Percentiles rank a stretch among this genome's conserved stretches.
phyloP scores from a whole-genome alignment of 2,888 invertebrate species.

The Tetragonula carbonaria region DNA sequence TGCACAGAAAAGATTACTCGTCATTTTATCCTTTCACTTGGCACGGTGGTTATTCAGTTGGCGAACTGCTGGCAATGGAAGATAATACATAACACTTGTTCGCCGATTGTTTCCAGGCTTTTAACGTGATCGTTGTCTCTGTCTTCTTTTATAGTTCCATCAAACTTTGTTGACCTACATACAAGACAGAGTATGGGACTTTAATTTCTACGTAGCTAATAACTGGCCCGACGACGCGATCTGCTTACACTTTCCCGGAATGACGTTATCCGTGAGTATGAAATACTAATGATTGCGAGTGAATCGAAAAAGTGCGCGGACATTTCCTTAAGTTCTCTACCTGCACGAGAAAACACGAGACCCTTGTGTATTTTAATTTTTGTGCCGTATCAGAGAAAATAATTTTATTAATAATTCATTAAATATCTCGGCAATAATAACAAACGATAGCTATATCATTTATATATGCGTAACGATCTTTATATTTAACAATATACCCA shows the following conservation, averaged over 20 bases:
- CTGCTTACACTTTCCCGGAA: constrained; percentile 94
- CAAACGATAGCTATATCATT: too few species aligned
- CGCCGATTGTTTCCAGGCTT: neutral
- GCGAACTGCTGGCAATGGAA: neutral
- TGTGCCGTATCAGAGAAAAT: too few species aligned
- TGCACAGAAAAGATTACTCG: neutral
- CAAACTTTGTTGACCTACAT: constrained; percentile 95
- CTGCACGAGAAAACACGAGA: too few species aligned
- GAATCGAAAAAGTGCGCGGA: too few species aligned
- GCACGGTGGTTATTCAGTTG: neutral
- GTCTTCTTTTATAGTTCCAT: constrained; percentile 89
- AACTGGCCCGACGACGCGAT: constrained; percentile 93
- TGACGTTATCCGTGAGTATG: constrained; percentile 92
- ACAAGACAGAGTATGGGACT: constrained; percentile 95
- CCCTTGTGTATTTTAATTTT: too few species aligned
- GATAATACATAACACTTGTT: neutral
- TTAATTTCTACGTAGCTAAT: constrained; percentile 95
- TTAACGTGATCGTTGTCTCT: constrained; percentile 41
- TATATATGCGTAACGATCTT: too few species aligned
- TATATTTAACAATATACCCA: too few species aligned
- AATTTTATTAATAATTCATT: too few species aligned
- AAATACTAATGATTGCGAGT: constrained; percentile 10
- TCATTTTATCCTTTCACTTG: neutral
- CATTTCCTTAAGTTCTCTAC: too few species aligned
- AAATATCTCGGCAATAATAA: too few species aligned